Conservation (phyloP, 2,888 invertebrate species). For the Nezara viridula region DNA sequence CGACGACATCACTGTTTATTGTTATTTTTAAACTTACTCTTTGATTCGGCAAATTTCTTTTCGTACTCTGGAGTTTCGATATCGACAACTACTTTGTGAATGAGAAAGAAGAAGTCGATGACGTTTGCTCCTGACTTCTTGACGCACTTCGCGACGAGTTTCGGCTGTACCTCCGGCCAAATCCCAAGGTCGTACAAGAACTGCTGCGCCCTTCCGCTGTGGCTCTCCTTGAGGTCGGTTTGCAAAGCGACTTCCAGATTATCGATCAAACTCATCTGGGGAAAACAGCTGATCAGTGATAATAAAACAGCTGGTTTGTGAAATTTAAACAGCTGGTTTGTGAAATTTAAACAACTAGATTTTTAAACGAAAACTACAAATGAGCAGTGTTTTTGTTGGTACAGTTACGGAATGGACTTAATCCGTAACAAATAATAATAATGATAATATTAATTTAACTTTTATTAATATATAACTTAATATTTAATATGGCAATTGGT, state of each 20-base stretch:
- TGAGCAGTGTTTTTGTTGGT: too few species aligned
- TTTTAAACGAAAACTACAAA: too few species aligned
- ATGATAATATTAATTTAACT: too few species aligned
- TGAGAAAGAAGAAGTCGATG: slow-evolving; percentile 60
- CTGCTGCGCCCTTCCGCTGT: slow-evolving; percentile 55
- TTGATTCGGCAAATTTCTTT: slow-evolving; percentile 55
- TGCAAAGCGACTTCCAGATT: slow-evolving; percentile 52
- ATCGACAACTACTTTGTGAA: slow-evolving; percentile 59
- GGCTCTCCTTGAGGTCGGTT: slow-evolving; percentile 57
- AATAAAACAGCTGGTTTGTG: neutral
- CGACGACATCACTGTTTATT: too few species aligned
- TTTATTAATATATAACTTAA: too few species aligned
- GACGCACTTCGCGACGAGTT: slow-evolving; percentile 48
- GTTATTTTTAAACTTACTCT: slow-evolving; percentile 60
- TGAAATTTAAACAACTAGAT: too few species aligned
- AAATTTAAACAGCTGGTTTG: neutral
- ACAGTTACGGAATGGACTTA: too few species aligned
- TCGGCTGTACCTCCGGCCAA: slow-evolving; percentile 57
- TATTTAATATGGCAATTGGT: too few species aligned
- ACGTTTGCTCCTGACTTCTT: slow-evolving; percentile 57
- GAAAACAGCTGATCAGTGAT: neutral
- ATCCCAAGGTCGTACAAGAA: slow-evolving; percentile 61
- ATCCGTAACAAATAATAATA: too few species aligned
- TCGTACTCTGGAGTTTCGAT: slow-evolving; percentile 61
- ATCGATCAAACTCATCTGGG: slow-evolving; percentile 59